Conservation (phyloP, 2,888 invertebrate species). For the Parnassius orleans region DNA sequence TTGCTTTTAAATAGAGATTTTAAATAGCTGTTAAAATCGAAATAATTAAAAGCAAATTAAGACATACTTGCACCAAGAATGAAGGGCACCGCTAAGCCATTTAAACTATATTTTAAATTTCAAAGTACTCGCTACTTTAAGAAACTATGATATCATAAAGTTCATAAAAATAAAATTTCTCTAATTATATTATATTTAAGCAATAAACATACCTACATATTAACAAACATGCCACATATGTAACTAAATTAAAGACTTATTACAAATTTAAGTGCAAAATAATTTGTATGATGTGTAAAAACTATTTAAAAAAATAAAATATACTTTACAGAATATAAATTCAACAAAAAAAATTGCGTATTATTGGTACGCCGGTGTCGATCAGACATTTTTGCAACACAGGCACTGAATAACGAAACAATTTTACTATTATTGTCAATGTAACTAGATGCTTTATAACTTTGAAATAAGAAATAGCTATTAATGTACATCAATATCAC, state of each 20-base stretch:
- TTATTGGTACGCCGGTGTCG: conserved; percentile 9
- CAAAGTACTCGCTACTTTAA: conserved; percentile 5
- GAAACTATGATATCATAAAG: conserved; percentile 5
- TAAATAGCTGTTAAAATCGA: not conserved
- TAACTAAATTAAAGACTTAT: conserved; percentile 17
- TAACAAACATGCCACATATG: conserved; percentile 15
- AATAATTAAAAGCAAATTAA: not conserved
- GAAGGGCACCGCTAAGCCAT: conserved; percentile 20
- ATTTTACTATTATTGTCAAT: conserved; percentile 25
- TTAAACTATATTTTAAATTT: conserved; percentile 8
- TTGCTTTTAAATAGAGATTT: not conserved
- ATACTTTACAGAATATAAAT: conserved; percentile 13
- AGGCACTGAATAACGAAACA: conserved; percentile 12
- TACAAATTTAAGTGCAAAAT: conserved; percentile 24
- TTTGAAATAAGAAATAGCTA: not conserved
- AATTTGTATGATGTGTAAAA: conserved; percentile 23
- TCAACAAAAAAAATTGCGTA: conserved; percentile 1
- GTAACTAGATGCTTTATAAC: conserved; percentile 6
- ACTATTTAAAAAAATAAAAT: conserved; percentile 24
- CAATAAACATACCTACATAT: conserved; percentile 17
- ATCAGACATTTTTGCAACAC: conserved; percentile 9
- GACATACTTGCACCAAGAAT: conserved; percentile 20
- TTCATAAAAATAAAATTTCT: conserved; percentile 25
- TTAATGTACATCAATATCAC: not conserved
- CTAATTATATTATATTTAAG: conserved; percentile 18